Evolutionary conservation across 2,797 vertebrate genomes (phyloP), one percentile per base, ranked within the genome.

Genomic region (Spatula versicolor): DNA sequence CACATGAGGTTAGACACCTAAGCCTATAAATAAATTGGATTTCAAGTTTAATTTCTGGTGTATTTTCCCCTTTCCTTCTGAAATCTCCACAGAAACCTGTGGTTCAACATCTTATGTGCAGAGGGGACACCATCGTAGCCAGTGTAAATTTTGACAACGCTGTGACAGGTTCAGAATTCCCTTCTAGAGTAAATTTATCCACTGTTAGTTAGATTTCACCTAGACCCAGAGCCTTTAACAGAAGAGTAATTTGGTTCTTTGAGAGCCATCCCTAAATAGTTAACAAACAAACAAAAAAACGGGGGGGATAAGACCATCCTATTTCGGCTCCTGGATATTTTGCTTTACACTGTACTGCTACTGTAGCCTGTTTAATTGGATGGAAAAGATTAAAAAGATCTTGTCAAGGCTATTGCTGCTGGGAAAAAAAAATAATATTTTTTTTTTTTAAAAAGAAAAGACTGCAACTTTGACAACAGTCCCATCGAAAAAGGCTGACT

Each of bases 311-410:
- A 85, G 13, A 90, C 54, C 60, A 88, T 37, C 80, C 31, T 46
- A 1, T 88, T 59, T 74, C 80, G 77, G 67, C 48, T 91, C 76
- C 59, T 77, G 71, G 45, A 55, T 69, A 64, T 80, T 88, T 60
- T 82, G 71, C 28, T 82, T 95, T 90, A 63, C 55, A 64, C 77
- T 56, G 33, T n/a, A 82, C 74, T 84, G 71, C 56, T 23, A 60
- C 52, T 52, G n/a, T 31, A 84, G 18, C 35, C 23, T 86, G 73
- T 86, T 94, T 86, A 93, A 91, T 90, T 67, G 8, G 55, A 91
- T 90, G 69, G 74, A 91, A 92, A 66, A 62, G 56, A 91, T 93
- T 88, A 76, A 90, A 94, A 88, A 26, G 22, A 76, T 92, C 87
- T 92, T 84, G 59, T 88, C 71, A 84, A 86, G 88, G 35, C 52